phyloP scores from a whole-genome alignment of 2,797 vertebrate species.

The Myiothlypis chrysogaster region DNA sequence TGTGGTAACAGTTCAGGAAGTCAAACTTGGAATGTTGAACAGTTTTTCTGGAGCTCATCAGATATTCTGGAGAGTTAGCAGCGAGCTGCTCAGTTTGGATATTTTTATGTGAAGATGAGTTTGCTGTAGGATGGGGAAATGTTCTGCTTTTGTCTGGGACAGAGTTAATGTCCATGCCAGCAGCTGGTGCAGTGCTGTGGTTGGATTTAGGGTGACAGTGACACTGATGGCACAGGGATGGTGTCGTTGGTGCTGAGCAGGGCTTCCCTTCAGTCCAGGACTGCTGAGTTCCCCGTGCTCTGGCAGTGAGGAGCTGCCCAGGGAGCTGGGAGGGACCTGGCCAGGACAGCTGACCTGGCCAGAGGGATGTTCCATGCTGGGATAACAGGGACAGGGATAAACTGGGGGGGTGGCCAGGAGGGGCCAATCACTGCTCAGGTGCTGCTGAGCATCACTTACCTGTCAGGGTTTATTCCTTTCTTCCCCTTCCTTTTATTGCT shows the following conservation, averaged over 20 bases:
- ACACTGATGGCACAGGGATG: neutral
- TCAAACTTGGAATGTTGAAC: neutral
- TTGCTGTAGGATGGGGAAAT: neutral
- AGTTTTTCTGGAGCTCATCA: neutral
- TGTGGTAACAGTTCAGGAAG: neutral
- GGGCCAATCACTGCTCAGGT: fast-evolving
- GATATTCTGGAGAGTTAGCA: neutral
- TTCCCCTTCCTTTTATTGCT: neutral
- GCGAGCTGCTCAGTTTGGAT: neutral
- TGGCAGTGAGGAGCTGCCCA: neutral
- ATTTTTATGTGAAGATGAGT: neutral
- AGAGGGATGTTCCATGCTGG: neutral
- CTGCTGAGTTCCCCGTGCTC: neutral
- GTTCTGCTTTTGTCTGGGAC: neutral
- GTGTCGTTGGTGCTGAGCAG: neutral
- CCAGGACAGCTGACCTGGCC: neutral
- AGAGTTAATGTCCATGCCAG: neutral
- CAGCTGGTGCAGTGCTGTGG: neutral
- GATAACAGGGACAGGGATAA: neutral
- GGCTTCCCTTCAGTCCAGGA: neutral
- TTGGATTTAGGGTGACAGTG: neutral
- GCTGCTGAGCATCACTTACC: neutral
- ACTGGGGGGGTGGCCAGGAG: neutral
- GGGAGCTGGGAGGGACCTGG: neutral
- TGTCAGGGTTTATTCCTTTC: neutral